Evolutionary conservation across 2,888 invertebrate genomes (phyloP).

Genomic region (Brachycybe producta): DNA sequence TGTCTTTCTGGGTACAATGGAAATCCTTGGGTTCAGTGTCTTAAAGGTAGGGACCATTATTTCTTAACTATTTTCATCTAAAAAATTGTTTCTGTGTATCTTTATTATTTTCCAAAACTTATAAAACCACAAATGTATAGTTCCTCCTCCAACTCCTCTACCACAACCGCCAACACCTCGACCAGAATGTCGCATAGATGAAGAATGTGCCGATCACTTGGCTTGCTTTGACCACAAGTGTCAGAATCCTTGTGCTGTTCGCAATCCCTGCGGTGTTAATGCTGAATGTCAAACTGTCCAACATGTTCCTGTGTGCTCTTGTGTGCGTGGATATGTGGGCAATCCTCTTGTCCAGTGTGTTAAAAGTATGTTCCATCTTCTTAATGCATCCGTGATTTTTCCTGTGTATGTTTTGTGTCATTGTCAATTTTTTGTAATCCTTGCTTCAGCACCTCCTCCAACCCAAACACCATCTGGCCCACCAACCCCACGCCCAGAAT

Average conservation of each 20-base stretch:
- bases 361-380: slow-evolving; percentile 16
- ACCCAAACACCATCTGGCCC: background rate
- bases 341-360: slow-evolving; percentile 24
- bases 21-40: slow-evolving; percentile 61
- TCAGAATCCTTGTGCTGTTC: slow-evolving; percentile 51
- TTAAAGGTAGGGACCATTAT: slow-evolving; percentile 18
- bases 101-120: background rate
- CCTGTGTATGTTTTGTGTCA: background rate
- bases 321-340: slow-evolving; percentile 24
- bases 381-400: background rate
- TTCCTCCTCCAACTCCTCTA: background rate
- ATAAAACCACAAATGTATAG: background rate
- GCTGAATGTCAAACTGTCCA: slow-evolving; percentile 24
- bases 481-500: slow-evolving; percentile 1
- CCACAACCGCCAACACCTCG: background rate
- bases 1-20: slow-evolving; percentile 38
- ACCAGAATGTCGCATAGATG: slow-evolving; percentile 22
- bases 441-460: slow-evolving; percentile 1
- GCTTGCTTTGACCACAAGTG: slow-evolving; percentile 34
- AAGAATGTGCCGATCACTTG: slow-evolving; percentile 40
- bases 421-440: too few relatives aligned
- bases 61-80: too few relatives aligned
- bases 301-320: slow-evolving; percentile 25
- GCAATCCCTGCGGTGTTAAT: slow-evolving; percentile 27
- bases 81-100: background rate